phyloP scores from a whole-genome alignment of 1,140 invertebrate species.

The Brevipalpus yothersi region DNA sequence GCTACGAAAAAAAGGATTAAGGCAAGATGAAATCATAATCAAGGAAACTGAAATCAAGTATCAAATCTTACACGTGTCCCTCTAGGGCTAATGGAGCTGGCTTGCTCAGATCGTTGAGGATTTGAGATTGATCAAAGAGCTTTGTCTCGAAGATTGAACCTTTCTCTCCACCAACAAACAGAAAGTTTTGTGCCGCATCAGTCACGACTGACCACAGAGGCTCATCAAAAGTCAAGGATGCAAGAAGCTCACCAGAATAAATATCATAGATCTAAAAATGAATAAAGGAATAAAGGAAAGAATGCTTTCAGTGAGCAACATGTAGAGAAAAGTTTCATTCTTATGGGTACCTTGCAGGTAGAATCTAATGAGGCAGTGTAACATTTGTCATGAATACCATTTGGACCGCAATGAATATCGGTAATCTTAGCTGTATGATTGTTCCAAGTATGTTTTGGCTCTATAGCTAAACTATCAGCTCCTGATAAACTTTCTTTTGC shows the following conservation, averaged over 20 bases:
- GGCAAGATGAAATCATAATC: background rate
- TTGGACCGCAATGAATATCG: constrained; percentile 31
- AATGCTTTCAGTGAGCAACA: background rate
- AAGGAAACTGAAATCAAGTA: background rate
- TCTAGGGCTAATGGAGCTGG: background rate
- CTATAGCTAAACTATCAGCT: background rate
- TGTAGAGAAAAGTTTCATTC: background rate
- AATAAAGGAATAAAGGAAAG: background rate
- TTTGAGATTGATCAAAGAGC: constrained; percentile 27
- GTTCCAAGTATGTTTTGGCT: constrained; percentile 27
- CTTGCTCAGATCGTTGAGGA: background rate
- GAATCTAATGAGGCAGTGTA: constrained; percentile 50
- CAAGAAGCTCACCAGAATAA: constrained; percentile 32
- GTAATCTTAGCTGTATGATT: constrained; percentile 49
- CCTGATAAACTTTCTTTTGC: constrained; percentile 8
- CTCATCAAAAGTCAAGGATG: constrained; percentile 44
- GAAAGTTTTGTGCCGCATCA: constrained; percentile 36
- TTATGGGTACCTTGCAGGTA: constrained; percentile 37
- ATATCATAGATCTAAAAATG: constrained; percentile 34
- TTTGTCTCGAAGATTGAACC: constrained; percentile 41
- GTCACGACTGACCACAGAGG: constrained; percentile 39
- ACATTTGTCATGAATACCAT: constrained; percentile 34
- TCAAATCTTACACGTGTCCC: background rate
- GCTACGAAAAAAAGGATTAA: constrained; percentile 15
- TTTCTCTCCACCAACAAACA: constrained; percentile 42